Evolutionary conservation across 2,113 vertebrate genomes (phyloP).

Genomic region (Orcinus orca): DNA sequence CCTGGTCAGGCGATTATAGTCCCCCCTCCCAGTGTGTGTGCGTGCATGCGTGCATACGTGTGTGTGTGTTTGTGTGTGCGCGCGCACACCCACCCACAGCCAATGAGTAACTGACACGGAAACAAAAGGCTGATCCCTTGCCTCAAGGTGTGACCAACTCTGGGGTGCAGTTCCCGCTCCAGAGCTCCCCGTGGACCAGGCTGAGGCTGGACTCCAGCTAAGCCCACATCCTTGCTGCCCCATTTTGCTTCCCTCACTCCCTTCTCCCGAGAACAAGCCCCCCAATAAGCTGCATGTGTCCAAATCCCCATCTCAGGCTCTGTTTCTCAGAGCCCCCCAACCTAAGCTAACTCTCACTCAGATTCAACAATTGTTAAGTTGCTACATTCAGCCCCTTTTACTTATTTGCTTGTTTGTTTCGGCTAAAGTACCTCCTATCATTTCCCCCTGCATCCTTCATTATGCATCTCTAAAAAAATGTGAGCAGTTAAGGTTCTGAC

Average conservation of each 20-base stretch:
- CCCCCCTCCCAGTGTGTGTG: not conserved
- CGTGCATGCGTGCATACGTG: not conserved
- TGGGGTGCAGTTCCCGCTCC: not conserved
- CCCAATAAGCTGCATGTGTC: not conserved
- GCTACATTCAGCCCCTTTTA: not conserved
- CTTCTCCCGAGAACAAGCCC: not conserved
- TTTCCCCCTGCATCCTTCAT: not conserved
- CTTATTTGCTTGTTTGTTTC: not conserved
- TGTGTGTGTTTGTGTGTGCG: fast-evolving
- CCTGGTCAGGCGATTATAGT: not conserved
- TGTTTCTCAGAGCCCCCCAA: not conserved
- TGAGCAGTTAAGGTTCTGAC: not conserved
- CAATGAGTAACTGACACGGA: not conserved
- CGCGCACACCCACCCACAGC: fast-evolving
- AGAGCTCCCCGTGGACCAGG: not conserved
- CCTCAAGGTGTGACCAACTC: not conserved
- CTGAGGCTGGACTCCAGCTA: not conserved
- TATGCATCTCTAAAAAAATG: not conserved
- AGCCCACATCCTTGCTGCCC: not conserved
- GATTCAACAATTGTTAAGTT: not conserved
- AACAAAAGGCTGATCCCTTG: not conserved
- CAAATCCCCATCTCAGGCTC: not conserved
- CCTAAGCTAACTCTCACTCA: not conserved
- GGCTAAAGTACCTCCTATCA: not conserved
- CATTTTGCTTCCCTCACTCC: not conserved